Evolutionary conservation across 2,113 vertebrate species (phyloP).

Genomic region (Oryzias curvinotus): DNA sequence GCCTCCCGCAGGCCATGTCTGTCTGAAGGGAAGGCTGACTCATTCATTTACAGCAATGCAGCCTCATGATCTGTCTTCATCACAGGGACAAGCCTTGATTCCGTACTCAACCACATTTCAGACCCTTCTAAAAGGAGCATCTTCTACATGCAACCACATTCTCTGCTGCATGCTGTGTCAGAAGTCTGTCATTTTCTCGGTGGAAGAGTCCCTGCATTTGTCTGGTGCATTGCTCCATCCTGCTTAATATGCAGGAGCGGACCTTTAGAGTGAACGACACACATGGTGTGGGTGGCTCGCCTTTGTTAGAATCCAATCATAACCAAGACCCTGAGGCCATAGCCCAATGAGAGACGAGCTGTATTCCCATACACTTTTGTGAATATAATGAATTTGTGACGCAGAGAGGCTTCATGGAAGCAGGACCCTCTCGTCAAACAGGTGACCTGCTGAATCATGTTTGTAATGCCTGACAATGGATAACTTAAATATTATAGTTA

Average conservation of each 20-base stretch:
- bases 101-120: conserved; percentile 17
- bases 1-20: conserved; percentile 36
- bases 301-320: conserved; percentile 56
- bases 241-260: conserved; percentile 64
- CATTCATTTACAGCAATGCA: conserved; percentile 71
- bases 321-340: conserved; percentile 46
- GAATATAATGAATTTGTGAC: conserved; percentile 25
- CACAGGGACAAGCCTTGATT: conserved; percentile 48
- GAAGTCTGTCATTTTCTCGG: conserved; percentile 1
- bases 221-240: conserved; percentile 43
- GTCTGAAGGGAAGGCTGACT: conserved; percentile 66
- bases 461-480: background rate
- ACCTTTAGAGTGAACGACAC: conserved; percentile 47
- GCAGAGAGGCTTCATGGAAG: conserved; percentile 17
- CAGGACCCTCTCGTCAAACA: conserved; percentile 2
- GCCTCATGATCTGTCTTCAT: conserved; percentile 71
- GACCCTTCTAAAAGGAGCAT: conserved; percentile 14
- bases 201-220: conserved; percentile 22
- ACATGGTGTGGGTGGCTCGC: conserved; percentile 35
- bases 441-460: conserved; percentile 11
- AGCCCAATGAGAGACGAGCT: conserved; percentile 41
- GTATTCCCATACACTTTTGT: conserved; percentile 9
- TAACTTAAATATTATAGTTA: background rate
- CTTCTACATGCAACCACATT: background rate
- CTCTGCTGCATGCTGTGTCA: background rate